Conservation (phyloP, 1,140 invertebrate species). For the Drosophila asahinai region DNA sequence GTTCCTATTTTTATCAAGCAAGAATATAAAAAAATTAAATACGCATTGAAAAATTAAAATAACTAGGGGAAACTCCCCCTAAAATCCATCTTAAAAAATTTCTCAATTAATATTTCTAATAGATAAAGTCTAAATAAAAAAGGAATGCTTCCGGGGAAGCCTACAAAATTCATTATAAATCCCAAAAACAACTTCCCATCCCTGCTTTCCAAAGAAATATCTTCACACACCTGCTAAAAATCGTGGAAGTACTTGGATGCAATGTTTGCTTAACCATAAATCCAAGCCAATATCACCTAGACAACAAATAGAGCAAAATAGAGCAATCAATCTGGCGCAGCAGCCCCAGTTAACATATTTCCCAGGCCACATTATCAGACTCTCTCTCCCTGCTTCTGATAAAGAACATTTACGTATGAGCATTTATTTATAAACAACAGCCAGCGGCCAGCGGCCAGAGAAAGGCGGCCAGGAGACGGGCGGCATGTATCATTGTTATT, state of each 20-base stretch:
- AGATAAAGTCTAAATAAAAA: no score
- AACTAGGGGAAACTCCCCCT: no score
- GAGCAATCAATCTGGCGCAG: conserved; percentile 39
- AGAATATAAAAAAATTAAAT: no score
- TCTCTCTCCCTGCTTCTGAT: conserved; percentile 41
- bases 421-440: conserved; percentile 80
- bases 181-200: not conserved
- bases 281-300: conserved; percentile 8
- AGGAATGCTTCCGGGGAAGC: not conserved
- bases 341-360: conserved; percentile 35
- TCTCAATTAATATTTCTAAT: no score
- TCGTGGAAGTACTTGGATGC: not conserved
- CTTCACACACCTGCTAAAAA: conserved; percentile 2
- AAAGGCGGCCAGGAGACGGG: not conserved
- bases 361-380: conserved; percentile 41
- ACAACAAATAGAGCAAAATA: conserved; percentile 49
- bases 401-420: conserved; percentile 81
- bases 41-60: no score
- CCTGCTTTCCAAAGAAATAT: not conserved
- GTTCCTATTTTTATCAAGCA: no score
- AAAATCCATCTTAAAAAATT: no score
- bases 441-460: conserved; percentile 46
- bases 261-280: conserved; percentile 9
- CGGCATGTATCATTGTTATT: conserved; percentile 81
- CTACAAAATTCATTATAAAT: not conserved